Evolutionary conservation across 2,888 invertebrate species (phyloP), one percentile per base, ranked within the genome.

Genomic region (Cinara cedri): DNA sequence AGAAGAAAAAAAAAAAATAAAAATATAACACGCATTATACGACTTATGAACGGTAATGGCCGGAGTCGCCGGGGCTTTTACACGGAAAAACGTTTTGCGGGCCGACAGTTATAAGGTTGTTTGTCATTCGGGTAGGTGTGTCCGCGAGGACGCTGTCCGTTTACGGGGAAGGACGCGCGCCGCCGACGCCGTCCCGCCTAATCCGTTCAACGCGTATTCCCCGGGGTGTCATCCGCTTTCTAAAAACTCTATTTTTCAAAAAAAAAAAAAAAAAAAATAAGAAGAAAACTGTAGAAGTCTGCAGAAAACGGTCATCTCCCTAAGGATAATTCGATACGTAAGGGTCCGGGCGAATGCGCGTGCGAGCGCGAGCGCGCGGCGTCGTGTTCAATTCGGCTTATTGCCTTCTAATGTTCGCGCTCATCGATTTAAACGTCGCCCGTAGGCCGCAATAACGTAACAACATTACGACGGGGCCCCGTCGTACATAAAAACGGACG

Each of bases 71-170:
- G 34, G 34, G 34, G 55, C 75, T 26, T 63, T 74, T 74, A 74
- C 72, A 63, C 63, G 51, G 42, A 74, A 74, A 74, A 63, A 63
- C 74, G 63, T 74, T 51, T 74, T 63, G 74, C 16, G 51, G 74
- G 21, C 19, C 63, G 74, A 63, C 74, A 63, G 62, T 72, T 72
- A 62, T 74, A 63, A 54, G 68, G 76, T 68, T 57, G 44, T 68
- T 78, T 78, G 68, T 68, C 76, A 78, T 78, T 68, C 68, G 66
- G 68, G n/a, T 68, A 76, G 66, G 76, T 65, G 68, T 78, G 76
- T 78, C 49, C 55, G 66, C 44, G 13, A 19, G 49, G 3, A 24
- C 51, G 63, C 21, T 74, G 74, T 74, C 63, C 63, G 68, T 78
- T 78, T 49, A 49, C 44, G 21, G 34, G 34, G 57, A 70, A 13